Evolutionary conservation across 64 coral and sea anemone species (phyloP).

Genomic region (Pachyseris speciosa): DNA sequence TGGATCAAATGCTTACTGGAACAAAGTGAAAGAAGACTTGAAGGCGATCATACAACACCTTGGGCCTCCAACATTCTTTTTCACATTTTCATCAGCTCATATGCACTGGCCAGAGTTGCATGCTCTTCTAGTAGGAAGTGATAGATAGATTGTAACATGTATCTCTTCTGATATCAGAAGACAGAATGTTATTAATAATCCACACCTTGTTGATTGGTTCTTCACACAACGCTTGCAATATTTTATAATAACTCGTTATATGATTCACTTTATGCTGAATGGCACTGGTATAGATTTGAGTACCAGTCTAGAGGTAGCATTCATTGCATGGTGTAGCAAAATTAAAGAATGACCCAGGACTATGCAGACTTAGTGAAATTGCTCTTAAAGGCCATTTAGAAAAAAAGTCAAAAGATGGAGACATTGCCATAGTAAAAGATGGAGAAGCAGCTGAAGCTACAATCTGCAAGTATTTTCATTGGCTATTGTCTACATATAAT

Average conservation of each 20-base stretch:
- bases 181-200: slow-evolving; percentile 62
- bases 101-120: slow-evolving; percentile 47
- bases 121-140: slow-evolving; percentile 9
- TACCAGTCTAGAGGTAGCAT: slow-evolving; percentile 37
- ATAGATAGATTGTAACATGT: not conserved
- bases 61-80: too few species aligned
- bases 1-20: too few species aligned
- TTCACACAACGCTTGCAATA: slow-evolving; percentile 35
- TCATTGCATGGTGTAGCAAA: slow-evolving; percentile 55
- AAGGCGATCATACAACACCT: too few species aligned
- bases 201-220: slow-evolving; percentile 67
- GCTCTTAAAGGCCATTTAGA: slow-evolving; percentile 47
- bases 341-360: slow-evolving; percentile 50
- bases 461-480: slow-evolving; percentile 60
- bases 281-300: slow-evolving; percentile 64
- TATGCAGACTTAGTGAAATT: slow-evolving; percentile 32
- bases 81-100: slow-evolving; percentile 48
- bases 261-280: slow-evolving; percentile 45
- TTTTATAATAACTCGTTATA: slow-evolving; percentile 58
- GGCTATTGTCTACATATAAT: slow-evolving; percentile 44
- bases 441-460: slow-evolving; percentile 15
- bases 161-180: slow-evolving; percentile 16
- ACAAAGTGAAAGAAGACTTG: too few species aligned
- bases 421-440: slow-evolving; percentile 4
- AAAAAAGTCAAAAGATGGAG: slow-evolving; percentile 1